A percentile compares a stretch with the other conserved stretches of the same genome.
Conservation (phyloP, 2,113 vertebrate species). For the Pachypanchax playfairii region DNA sequence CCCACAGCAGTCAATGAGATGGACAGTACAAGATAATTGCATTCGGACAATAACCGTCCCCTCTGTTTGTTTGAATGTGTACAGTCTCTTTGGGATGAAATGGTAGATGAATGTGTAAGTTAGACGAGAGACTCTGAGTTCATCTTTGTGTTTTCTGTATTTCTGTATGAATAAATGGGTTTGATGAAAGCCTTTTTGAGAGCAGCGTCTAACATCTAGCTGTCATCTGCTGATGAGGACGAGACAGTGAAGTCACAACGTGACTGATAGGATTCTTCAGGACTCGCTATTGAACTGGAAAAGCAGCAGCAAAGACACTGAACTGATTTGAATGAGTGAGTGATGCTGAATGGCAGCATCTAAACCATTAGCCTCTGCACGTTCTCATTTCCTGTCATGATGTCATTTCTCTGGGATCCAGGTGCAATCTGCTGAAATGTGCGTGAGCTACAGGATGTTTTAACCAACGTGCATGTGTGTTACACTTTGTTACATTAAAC, state of each 20-base stretch:
- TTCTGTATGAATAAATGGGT: conserved; percentile 61
- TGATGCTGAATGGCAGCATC: conserved; percentile 36
- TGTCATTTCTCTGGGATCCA: conserved; percentile 41
- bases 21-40: conserved; percentile 78
- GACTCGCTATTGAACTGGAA: conserved; percentile 31
- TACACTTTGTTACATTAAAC: background rate
- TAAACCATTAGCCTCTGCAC: conserved; percentile 6
- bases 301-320: conserved; percentile 24
- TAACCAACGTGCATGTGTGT: background rate
- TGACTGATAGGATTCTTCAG: conserved; percentile 62
- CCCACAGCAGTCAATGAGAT: conserved; percentile 70
- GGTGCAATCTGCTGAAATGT: conserved; percentile 28
- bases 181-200: conserved; percentile 61
- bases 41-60: conserved; percentile 67
- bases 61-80: conserved; percentile 73
- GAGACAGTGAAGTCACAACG: conserved; percentile 63
- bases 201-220: conserved; percentile 50
- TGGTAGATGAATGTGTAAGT: conserved; percentile 62
- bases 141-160: conserved; percentile 55
- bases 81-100: conserved; percentile 73
- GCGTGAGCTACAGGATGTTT: background rate
- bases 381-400: conserved; percentile 51
- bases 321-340: conserved; percentile 25
- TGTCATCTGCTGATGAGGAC: conserved; percentile 56
- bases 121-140: conserved; percentile 37